A percentile compares a stretch with the other conserved stretches of the same genome.
These are phyloP conservation scores for Actinopyga echinites DNA, from an alignment of 53 echinoderm and acorn worm genomes.

Conservation along the genomic window DNA sequence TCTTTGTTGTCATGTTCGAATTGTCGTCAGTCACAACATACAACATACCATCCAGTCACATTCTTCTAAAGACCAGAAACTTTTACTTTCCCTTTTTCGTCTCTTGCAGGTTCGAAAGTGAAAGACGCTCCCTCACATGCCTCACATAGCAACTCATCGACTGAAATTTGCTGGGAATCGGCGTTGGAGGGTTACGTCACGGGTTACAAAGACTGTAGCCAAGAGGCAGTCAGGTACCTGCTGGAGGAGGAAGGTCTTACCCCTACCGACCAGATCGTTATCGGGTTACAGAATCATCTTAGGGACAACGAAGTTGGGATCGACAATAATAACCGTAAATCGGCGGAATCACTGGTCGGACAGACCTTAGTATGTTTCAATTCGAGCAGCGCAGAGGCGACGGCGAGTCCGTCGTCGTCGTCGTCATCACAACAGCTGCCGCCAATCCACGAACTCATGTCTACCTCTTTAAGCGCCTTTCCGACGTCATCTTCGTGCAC, in stretches of 20 bases:
- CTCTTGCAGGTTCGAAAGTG: constrained; percentile 30
- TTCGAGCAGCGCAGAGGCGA: constrained; percentile 12
- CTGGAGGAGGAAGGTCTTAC: constrained; percentile 88
- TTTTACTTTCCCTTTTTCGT: not conserved
- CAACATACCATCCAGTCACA: too few species aligned
- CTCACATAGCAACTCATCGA: constrained; percentile 27
- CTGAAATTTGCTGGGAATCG: constrained; percentile 34
- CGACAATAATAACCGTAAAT: constrained; percentile 25
- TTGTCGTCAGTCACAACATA: too few species aligned
- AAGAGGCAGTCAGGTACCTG: constrained; percentile 90
- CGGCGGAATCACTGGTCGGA: constrained; percentile 34
- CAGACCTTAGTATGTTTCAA: constrained; percentile 38
- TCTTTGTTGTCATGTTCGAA: too few species aligned
- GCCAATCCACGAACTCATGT: constrained; percentile 39
- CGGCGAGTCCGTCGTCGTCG: constrained; percentile 30
- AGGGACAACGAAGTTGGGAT: constrained; percentile 34
- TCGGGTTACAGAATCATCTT: constrained; percentile 83
- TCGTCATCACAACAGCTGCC: constrained; percentile 49
- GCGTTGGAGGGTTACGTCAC: constrained; percentile 59
- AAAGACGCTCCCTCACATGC: constrained; percentile 25
- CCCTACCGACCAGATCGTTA: constrained; percentile 82
- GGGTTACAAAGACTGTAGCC: constrained; percentile 92
- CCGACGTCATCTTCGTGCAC: constrained; percentile 48
- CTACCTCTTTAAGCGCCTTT: constrained; percentile 34
- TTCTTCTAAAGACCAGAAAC: not conserved